Percentiles rank a stretch among this genome's conserved stretches.
phyloP scores from a whole-genome alignment of 2,113 vertebrate genomes.

The Halcyon malimbica region DNA sequence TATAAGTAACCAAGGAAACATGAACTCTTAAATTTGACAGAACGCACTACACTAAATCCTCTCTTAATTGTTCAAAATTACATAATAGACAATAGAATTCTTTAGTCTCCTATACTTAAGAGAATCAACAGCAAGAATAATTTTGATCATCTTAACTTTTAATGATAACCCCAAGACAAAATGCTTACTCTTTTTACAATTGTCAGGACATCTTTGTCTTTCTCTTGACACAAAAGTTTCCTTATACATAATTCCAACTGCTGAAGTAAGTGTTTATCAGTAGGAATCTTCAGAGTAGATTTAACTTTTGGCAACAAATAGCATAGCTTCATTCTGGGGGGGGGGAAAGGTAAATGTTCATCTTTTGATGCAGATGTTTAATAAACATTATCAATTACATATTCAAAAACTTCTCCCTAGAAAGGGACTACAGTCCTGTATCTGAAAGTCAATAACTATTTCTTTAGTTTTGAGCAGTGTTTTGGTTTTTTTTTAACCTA shows the following conservation, averaged over 20 bases:
- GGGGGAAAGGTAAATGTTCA: background rate
- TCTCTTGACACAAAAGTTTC: conserved; percentile 91
- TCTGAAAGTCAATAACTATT: background rate
- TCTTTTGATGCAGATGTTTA: background rate
- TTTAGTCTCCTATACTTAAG: background rate
- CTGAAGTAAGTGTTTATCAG: conserved; percentile 91
- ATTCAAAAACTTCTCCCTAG: background rate
- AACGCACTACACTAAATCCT: background rate
- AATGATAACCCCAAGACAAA: background rate
- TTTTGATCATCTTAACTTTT: background rate
- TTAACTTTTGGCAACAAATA: conserved; percentile 90
- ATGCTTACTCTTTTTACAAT: conserved; percentile 88
- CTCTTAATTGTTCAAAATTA: background rate
- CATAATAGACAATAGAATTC: background rate
- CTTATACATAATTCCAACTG: conserved; percentile 91
- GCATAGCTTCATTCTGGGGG: conserved; percentile 86
- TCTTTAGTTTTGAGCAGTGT: background rate
- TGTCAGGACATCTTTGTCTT: conserved; percentile 92
- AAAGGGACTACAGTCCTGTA: background rate
- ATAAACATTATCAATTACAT: background rate
- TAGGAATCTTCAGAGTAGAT: conserved; percentile 86
- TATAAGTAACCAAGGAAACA: conserved; percentile 15
- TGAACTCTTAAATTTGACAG: background rate
- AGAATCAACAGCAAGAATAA: background rate
- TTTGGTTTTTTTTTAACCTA: too few species aligned